A percentile compares a stretch with the other conserved stretches of the same genome.
Conservation (phyloP, 2,113 vertebrate species). For the Lepus americanus region DNA sequence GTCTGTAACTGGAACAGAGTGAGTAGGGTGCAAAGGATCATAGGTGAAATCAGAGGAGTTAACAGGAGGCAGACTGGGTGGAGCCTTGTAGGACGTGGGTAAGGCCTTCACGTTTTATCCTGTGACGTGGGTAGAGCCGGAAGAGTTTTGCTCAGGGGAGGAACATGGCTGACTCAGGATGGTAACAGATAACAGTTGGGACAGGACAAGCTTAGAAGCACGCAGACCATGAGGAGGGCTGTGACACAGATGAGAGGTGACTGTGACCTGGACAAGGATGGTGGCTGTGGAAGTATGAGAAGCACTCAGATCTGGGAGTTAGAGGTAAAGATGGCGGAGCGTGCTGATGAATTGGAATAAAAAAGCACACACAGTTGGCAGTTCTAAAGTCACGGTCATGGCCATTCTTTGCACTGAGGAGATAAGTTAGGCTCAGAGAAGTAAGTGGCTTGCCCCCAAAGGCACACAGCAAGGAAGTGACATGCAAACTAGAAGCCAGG, state of each 20-base stretch:
- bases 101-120: conserved; percentile 24
- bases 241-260: neutral
- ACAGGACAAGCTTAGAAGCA: conserved; percentile 3
- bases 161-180: neutral
- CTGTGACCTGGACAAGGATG: neutral
- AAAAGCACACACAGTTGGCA: neutral
- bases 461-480: neutral
- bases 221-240: neutral
- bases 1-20: neutral
- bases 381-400: conserved; percentile 10
- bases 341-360: neutral
- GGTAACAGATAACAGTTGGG: conserved; percentile 28
- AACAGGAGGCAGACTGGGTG: neutral
- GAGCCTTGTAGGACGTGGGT: neutral
- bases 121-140: neutral
- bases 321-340: neutral
- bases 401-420: neutral
- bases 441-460: neutral
- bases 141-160: neutral
- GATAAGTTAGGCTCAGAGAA: conserved; percentile 18
- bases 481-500: neutral
- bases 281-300: neutral
- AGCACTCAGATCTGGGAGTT: neutral
- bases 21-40: neutral
- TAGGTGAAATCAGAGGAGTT: neutral